Evolutionary conservation across 2,113 vertebrate genomes (phyloP).

Genomic region (Origma solitaria): DNA sequence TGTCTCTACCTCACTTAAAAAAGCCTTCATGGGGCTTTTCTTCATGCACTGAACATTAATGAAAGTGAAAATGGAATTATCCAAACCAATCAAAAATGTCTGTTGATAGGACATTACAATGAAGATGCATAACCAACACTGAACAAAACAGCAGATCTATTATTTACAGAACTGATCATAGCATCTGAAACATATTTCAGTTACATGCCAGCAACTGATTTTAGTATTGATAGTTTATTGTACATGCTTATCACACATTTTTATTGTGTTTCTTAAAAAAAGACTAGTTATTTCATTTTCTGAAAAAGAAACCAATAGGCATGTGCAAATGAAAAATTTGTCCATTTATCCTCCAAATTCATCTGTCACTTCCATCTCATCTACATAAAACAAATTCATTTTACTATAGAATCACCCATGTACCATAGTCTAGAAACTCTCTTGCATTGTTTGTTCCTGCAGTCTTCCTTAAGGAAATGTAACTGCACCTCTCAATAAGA

Average conservation of each 20-base stretch:
- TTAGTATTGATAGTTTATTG: not conserved
- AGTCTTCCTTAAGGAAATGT: not conserved
- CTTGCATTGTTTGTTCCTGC: not conserved
- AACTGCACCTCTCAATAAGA: not conserved
- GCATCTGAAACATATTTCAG: not conserved
- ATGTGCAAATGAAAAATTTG: not conserved
- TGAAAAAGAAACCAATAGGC: not conserved
- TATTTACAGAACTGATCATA: not conserved
- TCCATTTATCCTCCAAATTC: not conserved
- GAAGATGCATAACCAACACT: not conserved
- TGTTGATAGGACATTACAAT: not conserved
- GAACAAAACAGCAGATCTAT: not conserved
- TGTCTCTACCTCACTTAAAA: not conserved
- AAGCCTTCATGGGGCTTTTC: not conserved
- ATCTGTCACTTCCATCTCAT: not conserved
- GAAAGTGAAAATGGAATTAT: not conserved
- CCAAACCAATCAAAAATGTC: not conserved
- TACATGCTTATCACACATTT: not conserved
- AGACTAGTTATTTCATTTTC: not conserved
- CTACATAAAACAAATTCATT: not conserved
- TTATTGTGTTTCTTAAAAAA: not conserved
- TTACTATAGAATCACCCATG: not conserved
- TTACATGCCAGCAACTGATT: not conserved
- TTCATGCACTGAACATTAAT: not conserved
- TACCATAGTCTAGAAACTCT: not conserved